phyloP scores from a whole-genome alignment of 2,113 vertebrate genomes.

The Gorsachius goisagi region DNA sequence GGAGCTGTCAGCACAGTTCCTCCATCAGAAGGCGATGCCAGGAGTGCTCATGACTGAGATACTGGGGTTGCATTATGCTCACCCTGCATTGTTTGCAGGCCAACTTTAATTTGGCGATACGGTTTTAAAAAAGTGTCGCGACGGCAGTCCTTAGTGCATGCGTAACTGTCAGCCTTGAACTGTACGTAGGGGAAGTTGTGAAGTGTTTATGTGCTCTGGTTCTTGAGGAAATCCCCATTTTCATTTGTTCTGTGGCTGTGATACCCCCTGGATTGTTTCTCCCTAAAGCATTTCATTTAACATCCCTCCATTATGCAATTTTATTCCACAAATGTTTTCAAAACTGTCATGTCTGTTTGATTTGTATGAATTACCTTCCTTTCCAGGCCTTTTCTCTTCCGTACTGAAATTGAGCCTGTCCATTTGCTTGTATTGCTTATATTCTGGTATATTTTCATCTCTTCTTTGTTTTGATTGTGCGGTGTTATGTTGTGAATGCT shows the following conservation, averaged over 20 bases:
- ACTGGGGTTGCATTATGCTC: neutral
- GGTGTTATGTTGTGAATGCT: neutral
- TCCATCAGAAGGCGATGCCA: neutral
- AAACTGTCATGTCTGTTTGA: neutral
- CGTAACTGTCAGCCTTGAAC: neutral
- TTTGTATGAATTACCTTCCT: neutral
- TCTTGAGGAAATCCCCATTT: neutral
- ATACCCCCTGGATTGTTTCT: neutral
- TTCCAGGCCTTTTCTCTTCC: neutral
- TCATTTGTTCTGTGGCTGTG: neutral
- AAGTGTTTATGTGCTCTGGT: neutral
- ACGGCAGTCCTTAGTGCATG: neutral
- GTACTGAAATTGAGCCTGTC: neutral
- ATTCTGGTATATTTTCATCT: neutral
- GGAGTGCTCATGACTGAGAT: neutral
- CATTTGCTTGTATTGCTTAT: neutral
- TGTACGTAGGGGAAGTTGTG: neutral
- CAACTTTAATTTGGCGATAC: neutral
- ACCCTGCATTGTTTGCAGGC: neutral
- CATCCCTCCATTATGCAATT: neutral
- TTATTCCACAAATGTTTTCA: conserved; percentile 9
- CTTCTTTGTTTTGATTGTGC: neutral
- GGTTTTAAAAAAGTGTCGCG: neutral
- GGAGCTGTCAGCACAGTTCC: conserved; percentile 19
- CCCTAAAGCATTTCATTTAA: neutral